Evolutionary conservation across 2,797 vertebrate species (phyloP), one percentile per base, ranked within the genome.

Genomic region (Chanos chanos): DNA sequence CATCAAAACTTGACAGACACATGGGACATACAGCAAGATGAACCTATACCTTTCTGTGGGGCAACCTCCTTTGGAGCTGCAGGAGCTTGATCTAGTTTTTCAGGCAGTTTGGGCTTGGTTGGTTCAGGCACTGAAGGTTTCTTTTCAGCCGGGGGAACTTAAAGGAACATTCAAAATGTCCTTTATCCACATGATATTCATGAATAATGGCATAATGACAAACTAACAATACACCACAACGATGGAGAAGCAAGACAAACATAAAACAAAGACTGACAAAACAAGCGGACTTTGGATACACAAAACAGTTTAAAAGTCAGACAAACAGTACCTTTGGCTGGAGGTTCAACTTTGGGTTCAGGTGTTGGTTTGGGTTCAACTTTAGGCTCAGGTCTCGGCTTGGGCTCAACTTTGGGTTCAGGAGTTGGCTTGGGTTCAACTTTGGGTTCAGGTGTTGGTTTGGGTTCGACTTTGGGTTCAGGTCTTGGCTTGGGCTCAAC

Each of bases 261-360:
- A 77, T 15, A 25, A 54, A 33, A 69, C 18, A 44, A 53, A 10
- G 43, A 24, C 6, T 71, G 24, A 5, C 24, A 53, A 70, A 41
- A 71, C 24, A 69, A 51, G 70, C 30, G 64, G 10, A 77, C 10
- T 60, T 3, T 16, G 69, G 44, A 52, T 3, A 18, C n/a, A 61
- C 19, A 27, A 33, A 67, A 45, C 12, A 61, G 9, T 19, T n/a
- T 65, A 25, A 6, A 57, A 13, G 41, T 47, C 9, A 37, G 16
- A 58, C 39, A 73, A 68, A 34, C 78, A 62, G 59, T 94, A 98
- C 96, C 93, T 96, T 90, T 89, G 58, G 85, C 72, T 68, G 85
- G 80, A 27, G 79, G 84, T 2, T 79, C 86, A 7, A 84, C 66
- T 76, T 89, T 89, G 85, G 83, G 81, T 31, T 62, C 30, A 7